A percentile compares a stretch with the other conserved stretches of the same genome.
phyloP scores from a whole-genome alignment of 2,888 invertebrate species.

The Nesidiocoris tenuis region DNA sequence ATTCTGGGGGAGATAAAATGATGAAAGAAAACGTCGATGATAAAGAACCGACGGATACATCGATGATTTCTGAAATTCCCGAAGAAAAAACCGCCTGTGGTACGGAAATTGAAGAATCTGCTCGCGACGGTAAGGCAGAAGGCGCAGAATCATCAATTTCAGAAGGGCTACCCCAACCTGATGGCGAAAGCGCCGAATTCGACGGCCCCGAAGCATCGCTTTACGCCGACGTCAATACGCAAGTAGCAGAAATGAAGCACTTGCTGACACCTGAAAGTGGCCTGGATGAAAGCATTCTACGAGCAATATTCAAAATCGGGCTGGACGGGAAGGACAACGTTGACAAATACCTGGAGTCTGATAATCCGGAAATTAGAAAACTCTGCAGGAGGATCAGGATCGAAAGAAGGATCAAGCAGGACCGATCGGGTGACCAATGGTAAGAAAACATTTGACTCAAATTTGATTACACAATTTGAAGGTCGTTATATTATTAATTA shows the following conservation, averaged over 20 bases:
- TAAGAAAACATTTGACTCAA: neutral
- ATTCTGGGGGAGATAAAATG: too few species aligned
- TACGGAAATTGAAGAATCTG: too few species aligned
- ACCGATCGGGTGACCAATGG: neutral
- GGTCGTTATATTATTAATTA: too few species aligned
- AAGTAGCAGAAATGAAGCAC: neutral
- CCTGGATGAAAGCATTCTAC: constrained; percentile 2
- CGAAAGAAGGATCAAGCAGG: constrained; percentile 9
- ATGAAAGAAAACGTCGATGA: too few species aligned
- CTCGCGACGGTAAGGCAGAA: neutral
- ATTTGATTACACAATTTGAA: too few species aligned
- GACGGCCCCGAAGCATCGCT: neutral
- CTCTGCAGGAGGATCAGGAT: constrained; percentile 32
- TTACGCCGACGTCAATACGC: neutral
- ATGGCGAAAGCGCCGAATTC: neutral
- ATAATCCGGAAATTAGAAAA: constrained; percentile 24
- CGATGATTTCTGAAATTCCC: too few species aligned
- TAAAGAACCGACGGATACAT: neutral
- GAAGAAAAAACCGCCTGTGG: too few species aligned
- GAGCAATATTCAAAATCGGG: constrained; percentile 23
- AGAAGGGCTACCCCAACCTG: neutral
- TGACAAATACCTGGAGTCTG: constrained; percentile 26
- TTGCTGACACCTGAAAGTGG: neutral
- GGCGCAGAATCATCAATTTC: neutral
- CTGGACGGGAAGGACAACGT: constrained; percentile 28